These are phyloP conservation scores for Tor tambroides DNA, from an alignment of 2,113 vertebrate species.

Conservation along the genomic window DNA sequence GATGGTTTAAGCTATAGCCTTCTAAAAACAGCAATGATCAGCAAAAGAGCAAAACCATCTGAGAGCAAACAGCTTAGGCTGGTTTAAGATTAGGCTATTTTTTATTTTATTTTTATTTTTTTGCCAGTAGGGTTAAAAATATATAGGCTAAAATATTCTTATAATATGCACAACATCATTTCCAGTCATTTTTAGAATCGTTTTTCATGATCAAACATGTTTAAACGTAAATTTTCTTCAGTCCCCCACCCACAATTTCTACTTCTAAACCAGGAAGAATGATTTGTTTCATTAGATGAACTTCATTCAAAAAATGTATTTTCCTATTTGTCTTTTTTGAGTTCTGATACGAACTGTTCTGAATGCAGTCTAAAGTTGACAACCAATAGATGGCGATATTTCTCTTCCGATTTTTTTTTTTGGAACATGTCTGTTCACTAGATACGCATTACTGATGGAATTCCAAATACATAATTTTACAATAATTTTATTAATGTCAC, in stretches of 20 bases:
- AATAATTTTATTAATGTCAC: background rate
- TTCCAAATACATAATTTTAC: background rate
- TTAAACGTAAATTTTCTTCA: background rate
- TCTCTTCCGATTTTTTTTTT: background rate
- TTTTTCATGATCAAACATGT: background rate
- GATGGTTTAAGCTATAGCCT: background rate
- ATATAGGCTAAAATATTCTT: background rate
- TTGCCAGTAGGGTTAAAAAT: background rate
- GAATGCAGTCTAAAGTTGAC: background rate
- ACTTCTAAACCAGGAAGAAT: background rate
- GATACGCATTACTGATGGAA: background rate
- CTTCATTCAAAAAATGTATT: background rate
- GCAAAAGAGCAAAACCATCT: background rate
- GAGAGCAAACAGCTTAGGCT: background rate
- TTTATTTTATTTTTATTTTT: too few relatives aligned
- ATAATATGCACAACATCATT: too few relatives aligned
- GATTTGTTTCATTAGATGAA: too few relatives aligned
- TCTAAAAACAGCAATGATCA: background rate
- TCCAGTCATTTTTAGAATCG: background rate
- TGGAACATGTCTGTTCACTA: background rate
- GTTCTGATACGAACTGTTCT: background rate
- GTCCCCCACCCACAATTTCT: background rate
- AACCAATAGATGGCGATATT: constrained; percentile 37
- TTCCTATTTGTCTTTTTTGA: background rate
- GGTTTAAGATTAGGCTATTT: background rate